phyloP scores from a whole-genome alignment of 1,140 invertebrate genomes.

The Temnothorax curvispinosus region DNA sequence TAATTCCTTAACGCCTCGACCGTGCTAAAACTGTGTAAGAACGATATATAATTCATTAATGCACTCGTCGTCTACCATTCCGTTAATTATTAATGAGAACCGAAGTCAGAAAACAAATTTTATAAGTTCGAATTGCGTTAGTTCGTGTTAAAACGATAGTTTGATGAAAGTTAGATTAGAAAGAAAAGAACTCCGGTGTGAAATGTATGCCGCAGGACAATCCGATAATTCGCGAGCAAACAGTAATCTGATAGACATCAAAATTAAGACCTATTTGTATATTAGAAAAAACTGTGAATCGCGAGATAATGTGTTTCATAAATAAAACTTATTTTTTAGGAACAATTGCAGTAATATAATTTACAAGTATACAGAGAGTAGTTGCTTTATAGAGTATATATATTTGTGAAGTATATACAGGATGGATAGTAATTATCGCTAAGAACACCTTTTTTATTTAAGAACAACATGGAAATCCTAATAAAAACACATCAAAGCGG shows the following conservation, averaged over 20 bases:
- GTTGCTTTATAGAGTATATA: not conserved
- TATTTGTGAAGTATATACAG: not conserved
- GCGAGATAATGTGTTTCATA: not conserved
- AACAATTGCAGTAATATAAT: not conserved
- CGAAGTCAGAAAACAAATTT: slow-evolving; percentile 44
- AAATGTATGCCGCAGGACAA: not conserved
- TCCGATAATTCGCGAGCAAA: not conserved
- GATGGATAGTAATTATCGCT: not conserved
- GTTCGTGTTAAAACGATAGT: slow-evolving; percentile 14
- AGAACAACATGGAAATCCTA: not conserved
- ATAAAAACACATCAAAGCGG: not conserved
- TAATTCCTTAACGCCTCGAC: slow-evolving; percentile 49
- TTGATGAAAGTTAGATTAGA: slow-evolving; percentile 33
- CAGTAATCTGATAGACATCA: not conserved
- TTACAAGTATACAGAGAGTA: not conserved
- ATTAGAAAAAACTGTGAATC: not conserved
- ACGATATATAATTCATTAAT: slow-evolving; percentile 61
- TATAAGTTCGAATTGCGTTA: slow-evolving; percentile 36
- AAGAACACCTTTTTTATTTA: slow-evolving; percentile 3
- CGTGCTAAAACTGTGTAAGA: slow-evolving; percentile 45
- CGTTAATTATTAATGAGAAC: slow-evolving; percentile 48
- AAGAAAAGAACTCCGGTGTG: not conserved
- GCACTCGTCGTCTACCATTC: slow-evolving; percentile 43
- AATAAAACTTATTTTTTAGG: not conserved
- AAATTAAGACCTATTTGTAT: not conserved